Evolutionary conservation across 2,888 invertebrate species (phyloP).

Genomic region (Stenchaetothrips biformis): DNA sequence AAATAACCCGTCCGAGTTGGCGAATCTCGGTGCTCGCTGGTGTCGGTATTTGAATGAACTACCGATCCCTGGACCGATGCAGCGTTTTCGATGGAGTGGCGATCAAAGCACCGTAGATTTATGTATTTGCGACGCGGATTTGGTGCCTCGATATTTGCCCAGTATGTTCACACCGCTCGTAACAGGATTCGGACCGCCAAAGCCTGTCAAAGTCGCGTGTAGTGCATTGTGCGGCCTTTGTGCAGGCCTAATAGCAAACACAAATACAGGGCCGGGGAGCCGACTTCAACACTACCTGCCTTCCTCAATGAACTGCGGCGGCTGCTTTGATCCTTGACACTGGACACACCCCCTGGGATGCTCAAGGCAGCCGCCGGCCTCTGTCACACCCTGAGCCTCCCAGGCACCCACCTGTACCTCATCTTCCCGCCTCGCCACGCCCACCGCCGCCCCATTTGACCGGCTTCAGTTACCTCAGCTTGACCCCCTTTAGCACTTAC

Average conservation of each 20-base stretch:
- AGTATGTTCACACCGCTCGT: not conserved
- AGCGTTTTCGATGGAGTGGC: no score
- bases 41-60: no score
- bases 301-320: not conserved
- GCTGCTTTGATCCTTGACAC: not conserved
- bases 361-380: not conserved
- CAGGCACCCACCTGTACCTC: not conserved
- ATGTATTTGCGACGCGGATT: no score
- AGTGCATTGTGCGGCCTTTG: slow-evolving; percentile 1
- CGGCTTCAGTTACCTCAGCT: no score
- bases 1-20: no score
- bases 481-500: no score
- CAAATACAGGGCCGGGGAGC: not conserved
- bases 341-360: not conserved
- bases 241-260: slow-evolving; percentile 13
- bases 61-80: no score
- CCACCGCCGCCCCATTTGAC: no score
- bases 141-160: no score
- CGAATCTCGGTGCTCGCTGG: no score
- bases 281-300: not conserved
- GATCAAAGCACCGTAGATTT: no score
- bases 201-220: not conserved
- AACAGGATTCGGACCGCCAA: not conserved
- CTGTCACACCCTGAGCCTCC: not conserved
- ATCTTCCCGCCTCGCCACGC: no score